These are phyloP conservation scores for Sminthopsis crassicaudata DNA, from an alignment of 2,113 vertebrate species.

Conservation along the genomic window DNA sequence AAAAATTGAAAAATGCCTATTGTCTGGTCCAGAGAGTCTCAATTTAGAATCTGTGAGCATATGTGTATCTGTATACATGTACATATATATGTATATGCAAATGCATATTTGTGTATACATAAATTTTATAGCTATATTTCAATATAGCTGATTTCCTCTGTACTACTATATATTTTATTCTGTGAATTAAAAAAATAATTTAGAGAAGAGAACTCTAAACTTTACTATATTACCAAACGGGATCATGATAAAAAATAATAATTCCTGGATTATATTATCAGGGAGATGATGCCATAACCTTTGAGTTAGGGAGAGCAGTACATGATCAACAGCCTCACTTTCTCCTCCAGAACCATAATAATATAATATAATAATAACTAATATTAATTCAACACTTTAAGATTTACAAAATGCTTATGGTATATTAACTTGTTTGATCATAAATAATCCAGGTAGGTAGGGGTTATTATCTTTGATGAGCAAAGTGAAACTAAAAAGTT, in stretches of 20 bases:
- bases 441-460: neutral
- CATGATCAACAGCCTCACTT: too few relatives aligned
- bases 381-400: neutral
- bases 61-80: neutral
- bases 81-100: neutral
- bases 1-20: neutral
- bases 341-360: neutral
- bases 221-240: neutral
- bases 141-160: neutral
- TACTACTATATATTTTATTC: neutral
- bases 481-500: neutral
- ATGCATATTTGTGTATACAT: neutral
- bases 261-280: neutral
- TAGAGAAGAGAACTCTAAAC: neutral
- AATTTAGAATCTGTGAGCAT: constrained; percentile 10
- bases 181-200: neutral
- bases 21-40: neutral
- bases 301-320: too few relatives aligned
- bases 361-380: neutral
- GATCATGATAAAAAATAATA: neutral
- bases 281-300: too few relatives aligned
- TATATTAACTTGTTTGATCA: neutral
- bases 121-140: neutral
- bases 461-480: neutral
- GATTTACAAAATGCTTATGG: neutral